Conservation (phyloP, 2,113 vertebrate genomes). For the Morphnarchus princeps region DNA sequence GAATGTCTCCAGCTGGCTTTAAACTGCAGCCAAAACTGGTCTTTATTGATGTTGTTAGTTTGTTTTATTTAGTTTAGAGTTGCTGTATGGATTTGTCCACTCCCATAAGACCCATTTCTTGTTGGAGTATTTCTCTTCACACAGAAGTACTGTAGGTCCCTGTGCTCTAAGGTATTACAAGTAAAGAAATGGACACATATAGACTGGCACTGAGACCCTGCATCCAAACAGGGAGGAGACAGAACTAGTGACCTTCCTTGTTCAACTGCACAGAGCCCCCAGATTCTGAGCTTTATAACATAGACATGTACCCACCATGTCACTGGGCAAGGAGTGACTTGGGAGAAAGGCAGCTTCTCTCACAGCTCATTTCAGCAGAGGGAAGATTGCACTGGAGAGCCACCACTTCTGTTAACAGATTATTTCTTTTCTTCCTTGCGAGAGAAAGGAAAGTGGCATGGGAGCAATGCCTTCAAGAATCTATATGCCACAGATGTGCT, state of each 20-base stretch:
- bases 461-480: accelerated
- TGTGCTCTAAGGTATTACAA: neutral
- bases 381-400: neutral
- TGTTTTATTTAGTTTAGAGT: neutral
- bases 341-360: neutral
- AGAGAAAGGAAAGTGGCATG: neutral
- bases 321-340: accelerated
- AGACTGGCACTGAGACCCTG: neutral
- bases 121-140: neutral
- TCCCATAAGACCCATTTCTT: neutral
- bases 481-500: neutral
- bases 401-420: neutral
- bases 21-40: neutral
- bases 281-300: neutral
- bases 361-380: neutral
- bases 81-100: neutral
- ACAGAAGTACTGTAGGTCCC: neutral
- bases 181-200: neutral
- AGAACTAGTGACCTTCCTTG: neutral
- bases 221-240: neutral
- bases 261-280: neutral
- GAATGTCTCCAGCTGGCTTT: neutral
- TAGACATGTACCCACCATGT: accelerated
- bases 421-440: neutral
- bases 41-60: neutral